Percentiles rank a stretch among this genome's conserved stretches.
These are phyloP conservation scores for Cichlasoma orientale DNA, from an alignment of 2,797 vertebrate species.

Conservation along the genomic window DNA sequence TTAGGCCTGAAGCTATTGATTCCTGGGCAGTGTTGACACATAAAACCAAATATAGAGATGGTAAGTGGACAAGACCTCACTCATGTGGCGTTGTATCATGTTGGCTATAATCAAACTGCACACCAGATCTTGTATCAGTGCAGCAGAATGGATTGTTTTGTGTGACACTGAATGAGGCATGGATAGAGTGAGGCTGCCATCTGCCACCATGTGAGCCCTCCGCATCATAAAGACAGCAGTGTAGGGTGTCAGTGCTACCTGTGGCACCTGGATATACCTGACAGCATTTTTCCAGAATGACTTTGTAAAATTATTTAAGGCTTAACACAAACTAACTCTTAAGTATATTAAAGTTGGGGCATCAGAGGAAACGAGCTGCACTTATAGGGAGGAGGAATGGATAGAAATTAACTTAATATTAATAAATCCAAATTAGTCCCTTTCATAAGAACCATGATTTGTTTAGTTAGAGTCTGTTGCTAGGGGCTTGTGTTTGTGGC, in stretches of 20 bases:
- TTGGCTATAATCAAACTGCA: neutral
- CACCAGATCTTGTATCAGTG: conserved; percentile 16
- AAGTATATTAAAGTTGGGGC: neutral
- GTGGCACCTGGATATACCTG: conserved; percentile 16
- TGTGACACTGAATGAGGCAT: conserved; percentile 35
- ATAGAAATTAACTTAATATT: neutral
- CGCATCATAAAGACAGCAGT: conserved; percentile 56
- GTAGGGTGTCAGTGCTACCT: conserved; percentile 62
- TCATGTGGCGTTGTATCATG: conserved; percentile 18
- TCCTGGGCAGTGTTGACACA: conserved; percentile 51
- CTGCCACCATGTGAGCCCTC: conserved; percentile 19
- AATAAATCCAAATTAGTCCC: neutral
- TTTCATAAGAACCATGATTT: neutral
- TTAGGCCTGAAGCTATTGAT: conserved; percentile 55
- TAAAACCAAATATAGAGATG: conserved; percentile 67
- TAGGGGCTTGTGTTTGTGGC: conserved; percentile 53
- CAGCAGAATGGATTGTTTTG: conserved; percentile 25
- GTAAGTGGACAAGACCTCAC: conserved; percentile 54
- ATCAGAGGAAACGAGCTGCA: conserved; percentile 1
- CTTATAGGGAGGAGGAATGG: neutral
- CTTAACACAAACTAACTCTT: neutral
- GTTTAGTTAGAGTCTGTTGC: conserved; percentile 54
- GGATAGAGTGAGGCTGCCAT: conserved; percentile 31
- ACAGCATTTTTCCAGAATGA: conserved; percentile 12
- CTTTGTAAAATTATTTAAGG: conserved; percentile 15